Conservation (phyloP, 2,113 vertebrate species). For the Cyprinodon variegatus region DNA sequence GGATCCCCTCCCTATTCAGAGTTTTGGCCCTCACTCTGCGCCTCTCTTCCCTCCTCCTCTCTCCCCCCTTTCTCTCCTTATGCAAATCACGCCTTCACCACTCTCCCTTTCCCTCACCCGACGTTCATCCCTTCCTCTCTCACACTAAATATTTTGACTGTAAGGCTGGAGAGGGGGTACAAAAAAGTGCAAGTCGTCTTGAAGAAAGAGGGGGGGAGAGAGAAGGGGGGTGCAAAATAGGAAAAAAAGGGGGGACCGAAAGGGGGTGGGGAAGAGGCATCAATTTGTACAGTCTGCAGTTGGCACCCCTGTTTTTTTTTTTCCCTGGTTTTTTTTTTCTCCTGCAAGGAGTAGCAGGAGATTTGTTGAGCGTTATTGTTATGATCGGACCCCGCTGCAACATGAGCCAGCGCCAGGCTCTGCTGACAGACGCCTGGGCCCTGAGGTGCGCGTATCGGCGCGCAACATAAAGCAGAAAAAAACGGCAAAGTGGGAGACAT, state of each 20-base stretch:
- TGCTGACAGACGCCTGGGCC: slow-evolving; percentile 66
- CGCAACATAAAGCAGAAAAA: slow-evolving; percentile 73
- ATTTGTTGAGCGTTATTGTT: slow-evolving; percentile 75
- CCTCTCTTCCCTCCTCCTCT: slow-evolving; percentile 51
- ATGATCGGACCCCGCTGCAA: slow-evolving; percentile 67
- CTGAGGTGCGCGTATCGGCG: slow-evolving; percentile 71
- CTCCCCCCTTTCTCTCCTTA: slow-evolving; percentile 70
- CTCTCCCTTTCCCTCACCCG: slow-evolving; percentile 73
- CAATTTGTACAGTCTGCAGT: slow-evolving; percentile 83
- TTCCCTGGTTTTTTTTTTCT: background rate
- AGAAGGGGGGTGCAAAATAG: slow-evolving; percentile 52
- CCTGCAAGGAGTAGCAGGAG: slow-evolving; percentile 70
- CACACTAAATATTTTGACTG: slow-evolving; percentile 75
- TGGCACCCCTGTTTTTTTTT: slow-evolving; percentile 75
- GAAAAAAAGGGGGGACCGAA: slow-evolving; percentile 53
- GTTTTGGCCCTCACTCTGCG: slow-evolving; percentile 75
- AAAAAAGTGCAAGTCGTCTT: slow-evolving; percentile 80
- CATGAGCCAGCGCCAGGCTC: slow-evolving; percentile 70
- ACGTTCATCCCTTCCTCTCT: slow-evolving; percentile 74
- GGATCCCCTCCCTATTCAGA: slow-evolving; percentile 74
- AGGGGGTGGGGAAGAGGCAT: slow-evolving; percentile 78
- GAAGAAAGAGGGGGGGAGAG: slow-evolving; percentile 70
- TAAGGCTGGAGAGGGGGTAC: slow-evolving; percentile 67
- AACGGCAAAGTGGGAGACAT: slow-evolving; percentile 72
- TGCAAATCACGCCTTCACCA: slow-evolving; percentile 79